These are phyloP conservation scores for Doryteuthis pealeii DNA, from an alignment of 1,140 invertebrate genomes.

Conservation along the genomic window DNA sequence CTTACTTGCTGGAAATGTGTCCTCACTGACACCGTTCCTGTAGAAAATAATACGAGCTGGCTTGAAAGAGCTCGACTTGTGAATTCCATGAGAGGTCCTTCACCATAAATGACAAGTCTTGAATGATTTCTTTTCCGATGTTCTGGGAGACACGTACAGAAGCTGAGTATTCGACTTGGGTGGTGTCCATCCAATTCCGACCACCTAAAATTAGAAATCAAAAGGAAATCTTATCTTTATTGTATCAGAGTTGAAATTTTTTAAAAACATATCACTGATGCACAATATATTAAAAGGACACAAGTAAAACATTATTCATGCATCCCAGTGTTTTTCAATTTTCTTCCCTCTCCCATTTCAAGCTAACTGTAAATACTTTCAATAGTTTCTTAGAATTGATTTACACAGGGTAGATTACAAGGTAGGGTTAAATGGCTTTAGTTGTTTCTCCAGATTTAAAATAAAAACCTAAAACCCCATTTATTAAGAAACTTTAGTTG, in stretches of 20 bases:
- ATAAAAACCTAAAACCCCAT: no score
- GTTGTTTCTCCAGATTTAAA: no score
- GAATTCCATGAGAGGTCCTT: constrained; percentile 92
- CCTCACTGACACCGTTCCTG: constrained; percentile 95
- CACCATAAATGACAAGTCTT: constrained; percentile 98
- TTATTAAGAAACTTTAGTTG: no score
- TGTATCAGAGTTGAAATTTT: not conserved
- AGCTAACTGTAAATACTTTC: no score
- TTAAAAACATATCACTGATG: no score
- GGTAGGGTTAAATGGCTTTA: no score
- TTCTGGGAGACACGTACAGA: constrained; percentile 83
- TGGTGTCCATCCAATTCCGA: constrained; percentile 99
- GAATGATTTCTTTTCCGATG: constrained; percentile 92
- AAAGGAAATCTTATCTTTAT: not conserved
- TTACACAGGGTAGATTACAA: no score
- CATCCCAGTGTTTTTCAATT: no score
- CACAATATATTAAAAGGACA: no score
- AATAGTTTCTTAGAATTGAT: no score
- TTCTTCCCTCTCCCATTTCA: no score
- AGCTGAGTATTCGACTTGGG: constrained; percentile 95
- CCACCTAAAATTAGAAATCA: constrained; percentile 67
- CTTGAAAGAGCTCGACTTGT: constrained; percentile 87
- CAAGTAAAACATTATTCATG: no score
- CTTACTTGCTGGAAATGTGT: constrained; percentile 72
- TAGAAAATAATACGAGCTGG: constrained; percentile 97